Evolutionary conservation across 1,140 invertebrate species (phyloP), one percentile per base, ranked within the genome.

Genomic region (Cylas formicarius): DNA sequence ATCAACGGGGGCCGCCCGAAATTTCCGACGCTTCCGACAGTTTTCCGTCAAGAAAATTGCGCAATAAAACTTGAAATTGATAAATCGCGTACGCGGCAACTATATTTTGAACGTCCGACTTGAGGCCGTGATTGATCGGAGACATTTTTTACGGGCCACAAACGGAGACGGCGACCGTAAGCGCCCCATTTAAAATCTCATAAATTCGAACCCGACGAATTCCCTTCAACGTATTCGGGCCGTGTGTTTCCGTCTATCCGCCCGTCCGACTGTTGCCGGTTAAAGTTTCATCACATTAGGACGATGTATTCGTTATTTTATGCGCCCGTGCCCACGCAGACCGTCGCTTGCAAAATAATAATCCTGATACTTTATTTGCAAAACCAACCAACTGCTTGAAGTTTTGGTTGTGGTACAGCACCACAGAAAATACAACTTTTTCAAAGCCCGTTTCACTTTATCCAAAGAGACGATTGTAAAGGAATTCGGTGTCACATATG

Each of bases 141-240:
- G 20, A 26, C 32, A 44, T 44, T 44, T 44, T 44, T 44, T 44
- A 44, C 32, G 22, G 32, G 22, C 42, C 42, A 44, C 42, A 24
- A 44, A 44, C 29, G 31, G 36, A 26, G 42, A 44, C 42, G 42
- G 42, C 22, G 36, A 35, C 22, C 42, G 42, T 44, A 44, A 44
- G 42, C 34, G 42, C 32, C n/a, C 42, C 42, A 44, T 44, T 44
- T 44, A 44, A 44, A 44, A 35, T 44, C 42, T 44, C 42, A 44
- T 44, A 44, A 44, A 44, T 44, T 44, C 32, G 23, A 29, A 27
- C 42, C 32, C 20, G n/a, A 43, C 29, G 22, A 23, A 11, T 26
- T 39, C 18, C 17, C 17, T 32, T 36, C 13, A 28, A 20, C 29
- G 32, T 43, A 43, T 33, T 43, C n/a, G 8, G 16, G 11, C 10